A percentile compares a stretch with the other conserved stretches of the same genome.
These are phyloP conservation scores for Carposina sasakii DNA, from an alignment of 1,140 invertebrate species.

Conservation along the genomic window DNA sequence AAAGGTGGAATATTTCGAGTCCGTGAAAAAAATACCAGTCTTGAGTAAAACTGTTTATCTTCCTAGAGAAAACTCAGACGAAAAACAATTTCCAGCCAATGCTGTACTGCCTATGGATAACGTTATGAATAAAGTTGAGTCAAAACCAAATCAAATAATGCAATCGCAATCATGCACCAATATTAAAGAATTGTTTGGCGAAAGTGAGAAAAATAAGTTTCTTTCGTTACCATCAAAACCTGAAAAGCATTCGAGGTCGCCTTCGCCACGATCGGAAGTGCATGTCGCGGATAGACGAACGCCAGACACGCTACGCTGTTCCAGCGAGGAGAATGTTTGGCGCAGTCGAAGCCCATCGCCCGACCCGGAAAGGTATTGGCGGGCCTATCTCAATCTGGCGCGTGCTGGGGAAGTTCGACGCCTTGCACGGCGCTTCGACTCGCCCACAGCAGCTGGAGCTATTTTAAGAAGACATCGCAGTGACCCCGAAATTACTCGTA, in stretches of 20 bases:
- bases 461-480: constrained; percentile 78
- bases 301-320: constrained; percentile 68
- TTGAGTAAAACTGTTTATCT: constrained; percentile 56
- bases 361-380: constrained; percentile 79
- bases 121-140: constrained; percentile 23
- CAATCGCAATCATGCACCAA: constrained; percentile 82
- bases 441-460: constrained; percentile 58
- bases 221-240: constrained; percentile 53
- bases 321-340: constrained; percentile 78
- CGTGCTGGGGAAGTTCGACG: constrained; percentile 83
- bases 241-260: constrained; percentile 54
- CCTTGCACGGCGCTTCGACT: constrained; percentile 82
- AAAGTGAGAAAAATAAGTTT: constrained; percentile 73
- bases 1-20: constrained; percentile 88
- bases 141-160: constrained; percentile 46
- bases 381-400: constrained; percentile 79
- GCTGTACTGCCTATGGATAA: constrained; percentile 22
- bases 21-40: constrained; percentile 56
- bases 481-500: constrained; percentile 81
- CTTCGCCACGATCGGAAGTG: constrained; percentile 57
- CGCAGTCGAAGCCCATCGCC: constrained; percentile 78
- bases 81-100: constrained; percentile 46
- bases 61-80: constrained; percentile 71
- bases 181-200: constrained; percentile 85
- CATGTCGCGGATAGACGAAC: constrained; percentile 52